Evolutionary conservation across 2,888 invertebrate species (phyloP).

Genomic region (Drosophila paramelanica): DNA sequence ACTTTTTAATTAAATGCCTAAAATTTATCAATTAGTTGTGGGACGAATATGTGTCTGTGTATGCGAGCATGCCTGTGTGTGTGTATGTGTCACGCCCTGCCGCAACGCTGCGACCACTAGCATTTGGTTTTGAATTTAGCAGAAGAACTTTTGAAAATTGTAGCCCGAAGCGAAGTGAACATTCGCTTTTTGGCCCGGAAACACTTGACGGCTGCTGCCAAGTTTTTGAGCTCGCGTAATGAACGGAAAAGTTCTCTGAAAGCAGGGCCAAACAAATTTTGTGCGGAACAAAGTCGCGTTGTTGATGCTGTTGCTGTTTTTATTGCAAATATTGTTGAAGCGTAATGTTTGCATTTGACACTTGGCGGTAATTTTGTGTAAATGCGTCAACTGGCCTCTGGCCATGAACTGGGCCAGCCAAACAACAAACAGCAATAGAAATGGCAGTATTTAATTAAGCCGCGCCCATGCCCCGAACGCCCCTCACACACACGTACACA

Average conservation of each 20-base stretch:
- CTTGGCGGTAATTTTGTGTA: constrained; percentile 78
- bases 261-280: constrained; percentile 11
- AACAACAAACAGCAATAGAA: not conserved
- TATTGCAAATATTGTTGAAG: constrained; percentile 75
- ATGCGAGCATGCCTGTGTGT: not conserved
- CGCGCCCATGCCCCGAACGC: constrained; percentile 21
- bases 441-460: constrained; percentile 61
- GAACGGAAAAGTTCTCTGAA: constrained; percentile 35
- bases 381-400: constrained; percentile 77
- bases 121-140: constrained; percentile 29
- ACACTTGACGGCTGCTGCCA: constrained; percentile 28
- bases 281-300: constrained; percentile 16
- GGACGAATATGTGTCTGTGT: not conserved
- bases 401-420: constrained; percentile 38
- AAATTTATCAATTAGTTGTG: constrained; percentile 68
- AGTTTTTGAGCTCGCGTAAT: constrained; percentile 20
- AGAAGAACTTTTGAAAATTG: constrained; percentile 30
- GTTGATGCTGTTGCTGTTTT: constrained; percentile 52
- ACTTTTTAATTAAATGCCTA: constrained; percentile 73
- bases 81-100: constrained; percentile 11
- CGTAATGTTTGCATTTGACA: constrained; percentile 78
- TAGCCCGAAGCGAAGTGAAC: constrained; percentile 30
- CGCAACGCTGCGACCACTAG: not conserved
- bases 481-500: constrained; percentile 6
- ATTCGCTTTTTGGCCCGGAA: constrained; percentile 41